Evolutionary conservation across 2,113 vertebrate species (phyloP), one percentile per base, ranked within the genome.

Genomic region (Bubo blakistoni): DNA sequence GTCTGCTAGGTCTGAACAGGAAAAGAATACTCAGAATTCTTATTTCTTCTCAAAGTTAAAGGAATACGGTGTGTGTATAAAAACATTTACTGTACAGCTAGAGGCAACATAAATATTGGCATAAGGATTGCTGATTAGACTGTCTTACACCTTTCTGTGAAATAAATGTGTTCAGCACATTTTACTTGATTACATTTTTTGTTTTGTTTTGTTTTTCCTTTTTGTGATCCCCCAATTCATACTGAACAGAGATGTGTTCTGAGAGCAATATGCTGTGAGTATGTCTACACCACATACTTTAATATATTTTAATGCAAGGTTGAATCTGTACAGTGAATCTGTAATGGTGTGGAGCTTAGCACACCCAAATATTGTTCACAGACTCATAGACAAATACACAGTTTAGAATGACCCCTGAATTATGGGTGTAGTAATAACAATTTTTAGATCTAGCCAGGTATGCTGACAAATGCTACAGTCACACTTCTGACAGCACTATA

Each of bases 11-110:
- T 12, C 27, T 89, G 51, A 92, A 71, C 15, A 85, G 49, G 46
- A 91, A 86, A 63, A 77, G 13, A 32, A 51, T 65, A 61, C 42
- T 95, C 89, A 54, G 47, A 95, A 94, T 94, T 92, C n/a, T 91
- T 94, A 21, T 87, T 66, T 94, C 71, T 96, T 55, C 72, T 97
- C 51, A 38, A 57, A 90, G n/a, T 34, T 90, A 61, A 90, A 95
- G 61, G 66, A 88, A 86, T 79, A 58, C 49, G 49, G 18, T 24
- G 19, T 61, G 36, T 78, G 36, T 59, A 65, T 91, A 92, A 97
- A 97, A 90, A 34, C 51, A 92, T 81, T 95, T 95, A 89, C 61
- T 81, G 19, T 80, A 26, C 42, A 81, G 32, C 18, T 71, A 42
- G 46, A 42, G 93, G 17, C 30, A 76, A 83, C 66, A 65, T 88